Percentiles rank a stretch among this genome's conserved stretches.
phyloP scores from a whole-genome alignment of 2,888 invertebrate genomes.

The Hypselothyrea guttata region DNA sequence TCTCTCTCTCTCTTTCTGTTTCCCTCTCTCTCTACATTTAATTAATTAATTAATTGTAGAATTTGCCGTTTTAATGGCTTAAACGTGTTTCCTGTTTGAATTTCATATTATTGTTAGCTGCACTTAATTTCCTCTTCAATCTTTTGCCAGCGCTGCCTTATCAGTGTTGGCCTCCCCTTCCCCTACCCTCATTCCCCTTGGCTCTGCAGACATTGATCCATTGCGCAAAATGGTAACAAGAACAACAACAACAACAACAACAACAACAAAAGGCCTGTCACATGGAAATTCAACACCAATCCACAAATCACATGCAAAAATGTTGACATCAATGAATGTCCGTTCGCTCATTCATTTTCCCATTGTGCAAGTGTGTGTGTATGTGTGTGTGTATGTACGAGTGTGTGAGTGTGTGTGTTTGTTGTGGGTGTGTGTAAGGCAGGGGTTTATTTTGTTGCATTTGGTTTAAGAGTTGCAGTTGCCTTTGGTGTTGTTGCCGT shows the following conservation, averaged over 20 bases:
- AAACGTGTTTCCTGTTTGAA: background rate
- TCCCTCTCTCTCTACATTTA: background rate
- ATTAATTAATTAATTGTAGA: conserved; percentile 25
- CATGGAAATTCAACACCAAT: conserved; percentile 49
- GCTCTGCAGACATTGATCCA: conserved; percentile 40
- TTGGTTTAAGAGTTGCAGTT: conserved; percentile 16
- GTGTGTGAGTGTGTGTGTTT: conserved; percentile 13
- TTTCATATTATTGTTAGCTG: background rate
- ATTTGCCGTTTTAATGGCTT: conserved; percentile 8
- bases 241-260: conserved; percentile 23
- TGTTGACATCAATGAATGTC: conserved; percentile 61
- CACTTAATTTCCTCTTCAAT: conserved; percentile 23
- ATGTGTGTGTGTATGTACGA: conserved; percentile 9
- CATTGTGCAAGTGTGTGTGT: conserved; percentile 9
- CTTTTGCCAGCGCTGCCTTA: conserved; percentile 4
- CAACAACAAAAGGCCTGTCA: conserved; percentile 50
- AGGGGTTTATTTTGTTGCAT: background rate
- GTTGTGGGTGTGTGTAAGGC: background rate
- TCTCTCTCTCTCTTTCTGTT: background rate
- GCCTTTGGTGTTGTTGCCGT: too few relatives aligned
- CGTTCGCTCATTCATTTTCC: conserved; percentile 2
- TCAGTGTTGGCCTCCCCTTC: conserved; percentile 12
- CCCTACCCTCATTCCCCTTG: background rate
- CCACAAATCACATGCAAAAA: conserved; percentile 59
- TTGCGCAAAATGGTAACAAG: conserved; percentile 53